Evolutionary conservation across 1,140 invertebrate species (phyloP).

Genomic region (Ephestia elutella): DNA sequence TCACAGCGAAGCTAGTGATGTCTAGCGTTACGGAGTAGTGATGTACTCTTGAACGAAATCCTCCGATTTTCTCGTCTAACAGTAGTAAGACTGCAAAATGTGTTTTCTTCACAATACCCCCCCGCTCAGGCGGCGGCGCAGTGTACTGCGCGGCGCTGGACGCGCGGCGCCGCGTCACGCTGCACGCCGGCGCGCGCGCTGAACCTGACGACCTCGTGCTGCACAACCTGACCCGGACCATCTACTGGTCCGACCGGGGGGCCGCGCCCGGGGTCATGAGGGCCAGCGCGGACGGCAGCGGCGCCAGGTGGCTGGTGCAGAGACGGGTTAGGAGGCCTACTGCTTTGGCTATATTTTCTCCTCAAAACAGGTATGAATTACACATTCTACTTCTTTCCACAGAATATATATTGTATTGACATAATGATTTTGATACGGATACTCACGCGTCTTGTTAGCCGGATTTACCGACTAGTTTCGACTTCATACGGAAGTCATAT

Average conservation of each 20-base stretch:
- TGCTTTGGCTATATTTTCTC: slow-evolving; percentile 82
- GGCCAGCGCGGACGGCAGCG: slow-evolving; percentile 27
- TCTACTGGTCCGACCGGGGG: slow-evolving; percentile 51
- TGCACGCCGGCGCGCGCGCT: slow-evolving; percentile 17
- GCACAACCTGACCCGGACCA: neutral
- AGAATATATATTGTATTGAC: no score
- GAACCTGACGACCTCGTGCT: slow-evolving; percentile 9
- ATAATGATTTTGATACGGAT: no score
- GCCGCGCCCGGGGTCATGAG: slow-evolving; percentile 28
- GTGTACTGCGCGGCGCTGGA: slow-evolving; percentile 32
- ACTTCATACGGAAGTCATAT: no score
- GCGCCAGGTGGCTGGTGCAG: slow-evolving; percentile 21
- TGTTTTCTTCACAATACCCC: no score
- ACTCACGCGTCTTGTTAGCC: no score
- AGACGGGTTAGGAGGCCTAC: slow-evolving; percentile 72
- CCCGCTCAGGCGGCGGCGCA: slow-evolving; percentile 14
- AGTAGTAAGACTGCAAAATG: no score
- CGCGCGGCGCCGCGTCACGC: slow-evolving; percentile 38
- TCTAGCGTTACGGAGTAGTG: no score
- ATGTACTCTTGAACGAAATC: no score
- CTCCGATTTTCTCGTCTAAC: no score
- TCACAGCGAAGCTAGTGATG: no score
- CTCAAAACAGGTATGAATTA: slow-evolving; percentile 54
- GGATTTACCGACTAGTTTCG: no score
- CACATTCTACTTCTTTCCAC: no score